Conservation (phyloP, 2,888 invertebrate genomes). For the Pristionchus mayeri region DNA sequence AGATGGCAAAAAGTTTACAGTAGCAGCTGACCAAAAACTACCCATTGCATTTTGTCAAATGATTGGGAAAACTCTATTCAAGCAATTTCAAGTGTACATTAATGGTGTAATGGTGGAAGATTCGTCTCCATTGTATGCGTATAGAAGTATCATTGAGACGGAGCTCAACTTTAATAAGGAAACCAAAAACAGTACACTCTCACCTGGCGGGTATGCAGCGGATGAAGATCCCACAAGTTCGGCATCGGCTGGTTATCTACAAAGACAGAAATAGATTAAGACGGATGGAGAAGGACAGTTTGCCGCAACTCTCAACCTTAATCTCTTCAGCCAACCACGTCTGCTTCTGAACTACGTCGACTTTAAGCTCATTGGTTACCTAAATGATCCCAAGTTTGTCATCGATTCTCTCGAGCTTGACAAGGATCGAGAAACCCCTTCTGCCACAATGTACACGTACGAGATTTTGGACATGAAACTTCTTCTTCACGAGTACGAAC, state of each 20-base stretch:
- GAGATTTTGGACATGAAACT: neutral
- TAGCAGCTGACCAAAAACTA: neutral
- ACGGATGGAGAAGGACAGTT: too few species aligned
- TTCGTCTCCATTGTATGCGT: neutral
- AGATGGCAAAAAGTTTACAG: neutral
- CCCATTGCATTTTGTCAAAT: neutral
- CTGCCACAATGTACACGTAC: neutral
- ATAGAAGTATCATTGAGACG: neutral
- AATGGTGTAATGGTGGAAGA: neutral
- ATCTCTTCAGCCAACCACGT: too few species aligned
- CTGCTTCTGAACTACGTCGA: too few species aligned
- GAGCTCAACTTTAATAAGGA: neutral
- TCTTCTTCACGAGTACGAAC: too few species aligned
- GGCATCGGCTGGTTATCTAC: neutral
- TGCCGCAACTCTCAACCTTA: too few species aligned
- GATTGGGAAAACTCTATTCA: too few species aligned
- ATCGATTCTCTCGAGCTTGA: too few species aligned
- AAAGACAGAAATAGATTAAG: neutral
- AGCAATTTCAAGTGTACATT: neutral
- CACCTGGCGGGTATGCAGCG: neutral
- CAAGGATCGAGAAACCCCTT: neutral
- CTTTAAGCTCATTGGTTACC: too few species aligned
- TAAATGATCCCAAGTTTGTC: too few species aligned
- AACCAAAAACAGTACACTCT: neutral
- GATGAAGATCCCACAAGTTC: neutral